phyloP scores from a whole-genome alignment of 2,797 vertebrate species.

The Salarias fasciatus region DNA sequence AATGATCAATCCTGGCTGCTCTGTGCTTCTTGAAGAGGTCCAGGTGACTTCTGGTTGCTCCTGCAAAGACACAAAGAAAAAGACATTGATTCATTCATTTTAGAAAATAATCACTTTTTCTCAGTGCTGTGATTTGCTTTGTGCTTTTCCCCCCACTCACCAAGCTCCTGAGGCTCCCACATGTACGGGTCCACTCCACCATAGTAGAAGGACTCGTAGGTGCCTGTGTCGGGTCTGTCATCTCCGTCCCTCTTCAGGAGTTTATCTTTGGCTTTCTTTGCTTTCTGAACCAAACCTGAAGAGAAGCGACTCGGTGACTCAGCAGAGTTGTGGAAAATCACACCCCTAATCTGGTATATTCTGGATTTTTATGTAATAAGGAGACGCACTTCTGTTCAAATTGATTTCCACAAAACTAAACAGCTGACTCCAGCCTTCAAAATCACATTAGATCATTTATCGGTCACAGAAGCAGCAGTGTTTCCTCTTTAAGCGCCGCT shows the following conservation, averaged over 20 bases:
- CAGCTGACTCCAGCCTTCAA: no score
- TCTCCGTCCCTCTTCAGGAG: conserved; percentile 92
- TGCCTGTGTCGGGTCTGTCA: conserved; percentile 86
- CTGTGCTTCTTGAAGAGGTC: conserved; percentile 95
- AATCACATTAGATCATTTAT: no score
- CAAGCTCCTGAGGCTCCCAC: conserved; percentile 99
- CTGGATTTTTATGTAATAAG: no score
- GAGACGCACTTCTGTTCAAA: no score
- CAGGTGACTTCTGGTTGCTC: conserved; percentile 90
- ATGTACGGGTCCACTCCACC: conserved; percentile 96
- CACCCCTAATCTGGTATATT: no score
- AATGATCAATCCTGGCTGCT: conserved; percentile 97
- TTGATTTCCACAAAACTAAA: no score
- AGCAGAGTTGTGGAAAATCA: neutral
- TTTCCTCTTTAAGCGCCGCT: no score
- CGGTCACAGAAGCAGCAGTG: no score
- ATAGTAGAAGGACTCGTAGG: conserved; percentile 93
- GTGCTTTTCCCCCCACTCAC: no score
- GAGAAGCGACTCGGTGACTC: conserved; percentile 37
- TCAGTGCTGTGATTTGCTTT: neutral
- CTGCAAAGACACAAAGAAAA: conserved; percentile 59
- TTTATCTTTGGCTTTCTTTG: conserved; percentile 96
- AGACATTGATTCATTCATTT: neutral
- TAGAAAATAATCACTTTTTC: neutral
- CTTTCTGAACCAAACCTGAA: conserved; percentile 93